phyloP scores from a whole-genome alignment of 1,140 invertebrate genomes.

The Olivierus martensii region DNA sequence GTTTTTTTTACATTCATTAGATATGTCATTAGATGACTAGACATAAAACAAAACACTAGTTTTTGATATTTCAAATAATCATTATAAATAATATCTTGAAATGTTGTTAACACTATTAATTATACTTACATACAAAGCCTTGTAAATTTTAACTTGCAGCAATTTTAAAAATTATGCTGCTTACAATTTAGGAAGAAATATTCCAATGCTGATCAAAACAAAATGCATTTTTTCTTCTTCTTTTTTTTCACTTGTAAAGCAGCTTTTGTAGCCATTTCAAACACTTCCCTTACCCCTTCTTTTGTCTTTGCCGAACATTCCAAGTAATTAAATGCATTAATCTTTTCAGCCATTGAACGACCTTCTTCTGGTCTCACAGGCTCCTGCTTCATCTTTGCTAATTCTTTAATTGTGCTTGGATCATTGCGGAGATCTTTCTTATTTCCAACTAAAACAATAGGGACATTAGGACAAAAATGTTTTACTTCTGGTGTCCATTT shows the following conservation, averaged over 20 bases:
- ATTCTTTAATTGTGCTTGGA: constrained; percentile 32
- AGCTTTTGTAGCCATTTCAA: constrained; percentile 42
- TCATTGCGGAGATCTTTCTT: constrained; percentile 52
- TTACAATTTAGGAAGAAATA: too few relatives aligned
- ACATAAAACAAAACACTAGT: too few relatives aligned
- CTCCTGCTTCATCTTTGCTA: constrained; percentile 39
- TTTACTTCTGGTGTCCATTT: constrained; percentile 96
- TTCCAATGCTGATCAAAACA: too few relatives aligned
- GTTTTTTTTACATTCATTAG: too few relatives aligned
- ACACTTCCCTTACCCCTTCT: constrained; percentile 38
- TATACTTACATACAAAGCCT: too few relatives aligned
- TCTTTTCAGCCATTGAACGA: constrained; percentile 37
- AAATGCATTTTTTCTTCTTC: constrained; percentile 23
- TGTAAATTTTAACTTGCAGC: too few relatives aligned
- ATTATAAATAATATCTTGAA: too few relatives aligned
- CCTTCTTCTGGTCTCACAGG: constrained; percentile 38
- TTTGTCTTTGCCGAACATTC: constrained; percentile 44
- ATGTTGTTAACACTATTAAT: too few relatives aligned
- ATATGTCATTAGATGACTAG: too few relatives aligned
- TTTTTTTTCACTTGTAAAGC: constrained; percentile 34
- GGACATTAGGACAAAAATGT: constrained; percentile 95
- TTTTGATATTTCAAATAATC: too few relatives aligned
- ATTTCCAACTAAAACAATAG: constrained; percentile 93
- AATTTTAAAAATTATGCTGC: too few relatives aligned
- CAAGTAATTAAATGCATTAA: constrained; percentile 38